Percentiles rank a stretch among this genome's conserved stretches.
phyloP scores from a whole-genome alignment of 1,140 invertebrate genomes.

The Papilio dardanus region DNA sequence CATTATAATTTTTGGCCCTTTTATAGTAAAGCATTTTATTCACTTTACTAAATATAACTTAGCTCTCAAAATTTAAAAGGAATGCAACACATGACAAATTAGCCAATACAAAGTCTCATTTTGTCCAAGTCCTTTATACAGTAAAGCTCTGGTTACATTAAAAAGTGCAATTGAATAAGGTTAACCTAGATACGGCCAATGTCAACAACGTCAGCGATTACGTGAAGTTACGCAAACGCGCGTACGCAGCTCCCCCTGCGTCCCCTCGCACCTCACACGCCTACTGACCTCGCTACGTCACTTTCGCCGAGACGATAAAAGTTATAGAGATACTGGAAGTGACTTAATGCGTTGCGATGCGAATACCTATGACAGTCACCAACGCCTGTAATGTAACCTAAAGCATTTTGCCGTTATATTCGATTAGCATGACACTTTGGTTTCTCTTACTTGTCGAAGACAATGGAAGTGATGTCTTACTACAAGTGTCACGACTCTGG shows the following conservation, averaged over 20 bases:
- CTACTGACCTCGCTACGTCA: slow-evolving; percentile 42
- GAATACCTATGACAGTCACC: too few relatives aligned
- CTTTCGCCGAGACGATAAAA: slow-evolving; percentile 42
- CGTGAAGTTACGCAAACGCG: slow-evolving; percentile 43
- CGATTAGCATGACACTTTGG: too few relatives aligned
- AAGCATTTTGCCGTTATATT: too few relatives aligned
- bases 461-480: too few relatives aligned
- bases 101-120: neutral
- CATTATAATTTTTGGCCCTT: neutral
- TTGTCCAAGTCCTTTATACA: neutral
- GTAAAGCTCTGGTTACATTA: neutral
- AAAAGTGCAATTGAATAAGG: slow-evolving; percentile 7
- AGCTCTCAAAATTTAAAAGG: neutral
- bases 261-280: slow-evolving; percentile 25
- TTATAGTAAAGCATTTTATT: neutral
- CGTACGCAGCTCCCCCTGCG: slow-evolving; percentile 37
- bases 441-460: too few relatives aligned
- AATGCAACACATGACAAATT: neutral
- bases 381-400: too few relatives aligned
- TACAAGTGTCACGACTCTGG: too few relatives aligned
- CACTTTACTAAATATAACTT: neutral
- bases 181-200: slow-evolving; percentile 35
- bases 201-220: slow-evolving; percentile 40
- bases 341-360: too few relatives aligned
- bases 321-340: slow-evolving; percentile 28